phyloP scores from a whole-genome alignment of 2,797 vertebrate genomes.

The Dromococcyx pavoninus region DNA sequence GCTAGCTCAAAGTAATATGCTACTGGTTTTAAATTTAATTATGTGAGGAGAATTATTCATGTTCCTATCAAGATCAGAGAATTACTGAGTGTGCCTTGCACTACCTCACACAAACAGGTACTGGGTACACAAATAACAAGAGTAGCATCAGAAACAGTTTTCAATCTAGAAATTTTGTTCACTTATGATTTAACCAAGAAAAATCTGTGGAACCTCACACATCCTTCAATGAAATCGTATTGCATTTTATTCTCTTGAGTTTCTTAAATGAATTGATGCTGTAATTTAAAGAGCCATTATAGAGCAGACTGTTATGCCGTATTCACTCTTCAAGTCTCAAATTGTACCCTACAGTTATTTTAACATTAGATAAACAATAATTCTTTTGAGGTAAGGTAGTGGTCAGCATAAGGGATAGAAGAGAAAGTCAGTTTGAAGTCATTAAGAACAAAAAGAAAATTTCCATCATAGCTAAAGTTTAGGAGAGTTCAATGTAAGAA shows the following conservation, averaged over 20 bases:
- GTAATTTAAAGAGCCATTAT: neutral
- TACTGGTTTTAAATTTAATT: neutral
- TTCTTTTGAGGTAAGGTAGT: neutral
- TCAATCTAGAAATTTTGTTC: neutral
- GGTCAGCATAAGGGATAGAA: neutral
- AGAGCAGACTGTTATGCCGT: neutral
- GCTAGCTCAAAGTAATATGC: neutral
- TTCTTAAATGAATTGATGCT: neutral
- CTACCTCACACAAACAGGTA: neutral
- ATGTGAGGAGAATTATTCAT: neutral
- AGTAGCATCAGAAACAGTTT: neutral
- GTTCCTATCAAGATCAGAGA: neutral
- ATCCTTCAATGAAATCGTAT: neutral
- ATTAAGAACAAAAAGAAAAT: neutral
- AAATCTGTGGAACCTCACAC: neutral
- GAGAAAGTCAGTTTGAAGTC: neutral
- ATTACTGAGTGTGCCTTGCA: neutral
- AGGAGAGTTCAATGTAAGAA: neutral
- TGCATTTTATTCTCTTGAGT: neutral
- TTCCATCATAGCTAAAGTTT: neutral
- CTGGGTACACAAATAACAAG: neutral
- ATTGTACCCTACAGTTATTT: neutral
- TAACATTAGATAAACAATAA: neutral
- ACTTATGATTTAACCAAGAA: neutral
- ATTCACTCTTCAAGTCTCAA: neutral